Percentiles rank a stretch among this genome's conserved stretches.
phyloP scores from a whole-genome alignment of 2,797 vertebrate species.

The Chiroxiphia lanceolata region DNA sequence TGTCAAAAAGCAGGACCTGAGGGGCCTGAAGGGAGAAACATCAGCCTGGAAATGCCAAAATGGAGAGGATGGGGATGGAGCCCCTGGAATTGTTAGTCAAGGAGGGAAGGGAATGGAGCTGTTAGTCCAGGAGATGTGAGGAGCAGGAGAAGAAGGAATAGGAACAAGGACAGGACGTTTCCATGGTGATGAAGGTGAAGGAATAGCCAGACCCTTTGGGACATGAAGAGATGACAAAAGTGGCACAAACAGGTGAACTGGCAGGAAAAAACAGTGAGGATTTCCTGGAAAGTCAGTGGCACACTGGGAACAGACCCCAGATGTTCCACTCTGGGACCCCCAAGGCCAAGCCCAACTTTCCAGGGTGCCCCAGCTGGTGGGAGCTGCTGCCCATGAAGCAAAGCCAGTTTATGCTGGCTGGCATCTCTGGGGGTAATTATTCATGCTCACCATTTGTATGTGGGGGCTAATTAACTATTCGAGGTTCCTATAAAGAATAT shows the following conservation, averaged over 20 bases:
- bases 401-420: background rate
- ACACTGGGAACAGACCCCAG: background rate
- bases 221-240: background rate
- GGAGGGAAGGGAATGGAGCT: background rate
- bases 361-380: background rate
- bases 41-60: background rate
- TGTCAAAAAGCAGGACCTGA: background rate
- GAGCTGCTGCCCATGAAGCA: background rate
- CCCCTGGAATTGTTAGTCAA: background rate
- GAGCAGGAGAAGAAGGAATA: background rate
- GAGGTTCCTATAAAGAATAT: constrained; percentile 63
- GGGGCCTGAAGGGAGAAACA: background rate
- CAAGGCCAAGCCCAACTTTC: background rate
- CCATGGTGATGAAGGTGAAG: rapidly evolving
- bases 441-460: constrained; percentile 42
- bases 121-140: background rate
- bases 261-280: background rate
- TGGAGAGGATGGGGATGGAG: background rate
- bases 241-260: background rate
- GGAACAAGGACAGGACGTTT: background rate
- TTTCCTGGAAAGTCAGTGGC: background rate
- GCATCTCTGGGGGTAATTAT: constrained; percentile 2
- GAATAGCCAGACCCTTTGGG: background rate
- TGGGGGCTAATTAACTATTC: constrained; percentile 66
- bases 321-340: background rate